Evolutionary conservation across 2,797 vertebrate species (phyloP).

Genomic region (Denticeps clupeoides): DNA sequence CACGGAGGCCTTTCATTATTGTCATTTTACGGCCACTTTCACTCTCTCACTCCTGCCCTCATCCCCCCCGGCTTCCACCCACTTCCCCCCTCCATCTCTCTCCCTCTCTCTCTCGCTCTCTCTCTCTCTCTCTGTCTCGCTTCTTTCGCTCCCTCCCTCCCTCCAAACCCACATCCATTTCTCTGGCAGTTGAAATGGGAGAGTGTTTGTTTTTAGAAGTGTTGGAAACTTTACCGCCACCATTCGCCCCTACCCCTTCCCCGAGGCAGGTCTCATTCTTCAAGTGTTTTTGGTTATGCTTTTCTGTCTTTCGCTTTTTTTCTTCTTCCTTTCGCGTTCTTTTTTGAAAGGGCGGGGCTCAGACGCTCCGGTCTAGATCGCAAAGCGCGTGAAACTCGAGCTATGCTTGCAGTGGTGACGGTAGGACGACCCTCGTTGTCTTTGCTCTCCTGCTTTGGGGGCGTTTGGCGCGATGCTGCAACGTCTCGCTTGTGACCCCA

Average conservation of each 20-base stretch:
- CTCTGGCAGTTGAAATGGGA: slow-evolving; percentile 38
- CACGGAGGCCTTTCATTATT: slow-evolving; percentile 56
- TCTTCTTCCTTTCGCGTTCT: slow-evolving; percentile 23
- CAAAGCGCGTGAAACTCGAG: slow-evolving; percentile 19
- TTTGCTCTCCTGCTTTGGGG: slow-evolving; percentile 32
- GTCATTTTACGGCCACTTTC: slow-evolving; percentile 59
- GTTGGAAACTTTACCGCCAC: slow-evolving; percentile 42
- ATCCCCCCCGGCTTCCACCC: background rate
- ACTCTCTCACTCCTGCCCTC: slow-evolving; percentile 31
- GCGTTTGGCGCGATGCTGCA: too few relatives aligned
- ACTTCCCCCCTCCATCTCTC: background rate
- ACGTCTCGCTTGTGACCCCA: too few relatives aligned
- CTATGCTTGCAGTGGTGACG: slow-evolving; percentile 26
- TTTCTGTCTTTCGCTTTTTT: background rate
- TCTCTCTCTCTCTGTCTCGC: background rate
- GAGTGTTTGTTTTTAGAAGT: slow-evolving; percentile 45
- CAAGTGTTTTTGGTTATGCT: background rate
- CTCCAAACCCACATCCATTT: slow-evolving; percentile 46
- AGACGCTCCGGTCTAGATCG: slow-evolving; percentile 25
- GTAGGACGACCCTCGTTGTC: slow-evolving; percentile 39
- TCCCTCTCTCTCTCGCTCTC: background rate
- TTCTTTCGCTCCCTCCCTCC: background rate
- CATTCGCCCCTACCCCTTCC: background rate
- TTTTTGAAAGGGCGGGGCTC: too few relatives aligned
- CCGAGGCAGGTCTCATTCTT: background rate